These are phyloP conservation scores for Diceros bicornis DNA, from an alignment of 2,797 vertebrate genomes.

Conservation along the genomic window DNA sequence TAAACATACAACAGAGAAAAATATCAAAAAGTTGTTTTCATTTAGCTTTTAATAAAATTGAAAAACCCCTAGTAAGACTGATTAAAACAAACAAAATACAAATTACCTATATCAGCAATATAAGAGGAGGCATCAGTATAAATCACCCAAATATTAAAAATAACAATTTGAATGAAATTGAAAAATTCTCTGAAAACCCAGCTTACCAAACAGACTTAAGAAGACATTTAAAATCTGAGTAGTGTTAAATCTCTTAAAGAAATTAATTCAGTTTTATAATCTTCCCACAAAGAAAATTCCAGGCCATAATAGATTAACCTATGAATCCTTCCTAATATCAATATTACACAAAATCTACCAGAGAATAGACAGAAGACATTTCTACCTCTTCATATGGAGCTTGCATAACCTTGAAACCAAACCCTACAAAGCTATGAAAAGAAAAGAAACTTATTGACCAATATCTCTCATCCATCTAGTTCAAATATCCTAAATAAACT, in stretches of 20 bases:
- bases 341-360: not conserved
- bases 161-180: not conserved
- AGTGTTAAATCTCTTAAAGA: not conserved
- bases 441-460: not conserved
- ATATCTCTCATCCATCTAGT: not conserved
- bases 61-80: not conserved
- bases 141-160: slow-evolving; percentile 11
- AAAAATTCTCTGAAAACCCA: not conserved
- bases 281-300: not conserved
- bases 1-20: not conserved
- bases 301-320: not conserved
- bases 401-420: not conserved
- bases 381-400: not conserved
- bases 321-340: not conserved
- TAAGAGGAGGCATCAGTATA: not conserved
- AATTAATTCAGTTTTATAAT: not conserved
- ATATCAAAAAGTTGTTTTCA: not conserved
- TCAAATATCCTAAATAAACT: not conserved
- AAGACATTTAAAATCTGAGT: not conserved
- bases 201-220: not conserved
- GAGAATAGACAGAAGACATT: not conserved
- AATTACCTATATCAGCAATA: not conserved
- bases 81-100: not conserved
- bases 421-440: not conserved
- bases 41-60: not conserved